Conservation (phyloP, 1,140 invertebrate species). For the Drosophila quadrilineata region DNA sequence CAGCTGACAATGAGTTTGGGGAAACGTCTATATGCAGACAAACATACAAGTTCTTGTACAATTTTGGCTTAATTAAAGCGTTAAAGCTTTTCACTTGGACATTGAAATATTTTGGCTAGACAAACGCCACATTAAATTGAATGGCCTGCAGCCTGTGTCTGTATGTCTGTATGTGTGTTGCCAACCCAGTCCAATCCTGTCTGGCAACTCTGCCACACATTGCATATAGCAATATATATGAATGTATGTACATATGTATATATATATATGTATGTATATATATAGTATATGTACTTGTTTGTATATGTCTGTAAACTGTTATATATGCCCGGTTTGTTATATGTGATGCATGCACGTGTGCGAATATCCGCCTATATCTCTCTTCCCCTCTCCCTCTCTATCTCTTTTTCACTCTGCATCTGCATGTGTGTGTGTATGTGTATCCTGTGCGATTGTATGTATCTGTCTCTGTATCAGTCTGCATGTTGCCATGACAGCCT, state of each 20-base stretch:
- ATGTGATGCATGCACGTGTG: constrained; percentile 70
- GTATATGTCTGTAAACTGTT: no score
- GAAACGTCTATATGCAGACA: no score
- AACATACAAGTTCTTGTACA: neutral
- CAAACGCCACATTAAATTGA: constrained; percentile 70
- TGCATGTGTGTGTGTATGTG: constrained; percentile 23
- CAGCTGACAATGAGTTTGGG: no score
- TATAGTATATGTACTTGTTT: constrained; percentile 14
- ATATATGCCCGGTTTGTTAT: constrained; percentile 48
- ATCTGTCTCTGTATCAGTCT: constrained; percentile 26
- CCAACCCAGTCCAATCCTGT: constrained; percentile 48
- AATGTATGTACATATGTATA: neutral
- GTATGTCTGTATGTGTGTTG: constrained; percentile 1
- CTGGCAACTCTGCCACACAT: constrained; percentile 51
- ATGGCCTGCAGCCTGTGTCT: constrained; percentile 38
- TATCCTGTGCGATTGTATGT: constrained; percentile 34
- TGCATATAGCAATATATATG: constrained; percentile 10
- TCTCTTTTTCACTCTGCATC: constrained; percentile 16
- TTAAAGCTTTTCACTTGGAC: constrained; percentile 36
- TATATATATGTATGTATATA: neutral
- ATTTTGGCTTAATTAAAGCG: constrained; percentile 44
- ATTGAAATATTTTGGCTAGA: constrained; percentile 68
- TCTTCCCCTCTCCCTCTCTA: no score
- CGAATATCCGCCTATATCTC: constrained; percentile 34
- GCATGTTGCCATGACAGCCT: constrained; percentile 48